Evolutionary conservation across 2,888 invertebrate species (phyloP), one percentile per base, ranked within the genome.

Genomic region (Sacculina carcini): DNA sequence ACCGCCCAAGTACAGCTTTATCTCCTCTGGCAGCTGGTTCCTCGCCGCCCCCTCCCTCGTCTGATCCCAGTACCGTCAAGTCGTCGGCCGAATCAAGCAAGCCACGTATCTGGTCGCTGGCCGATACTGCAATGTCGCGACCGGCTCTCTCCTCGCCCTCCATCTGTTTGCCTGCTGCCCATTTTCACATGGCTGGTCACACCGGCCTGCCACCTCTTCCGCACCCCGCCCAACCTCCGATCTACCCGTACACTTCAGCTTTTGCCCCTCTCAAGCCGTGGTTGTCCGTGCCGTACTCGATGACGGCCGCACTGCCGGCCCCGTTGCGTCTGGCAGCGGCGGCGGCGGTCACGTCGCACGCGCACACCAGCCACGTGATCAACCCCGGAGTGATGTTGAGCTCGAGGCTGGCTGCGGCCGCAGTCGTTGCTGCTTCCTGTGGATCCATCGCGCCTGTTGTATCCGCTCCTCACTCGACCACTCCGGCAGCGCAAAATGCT

Each of bases 81-180:
- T 3, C 56, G 3, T 55, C 55, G 38, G 56, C 55, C 21, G 55
- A 53, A 50, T 53, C 56, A 23, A 55, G 58, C 38, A 87, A 87
- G 64, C 86, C 87, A 1, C 71, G 86, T 63, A 87, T 87, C 69
- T 87, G 87, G 87, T 87, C 86, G 0, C 67, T 87, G 54, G 87
- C 87, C 32, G 86, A 87, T 63, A 85, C 86, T 83, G 87, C 87
- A 39, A 82, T 81, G 65, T 85, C 85, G 65, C 52, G 55, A 10
- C 28, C 42, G 5, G 21, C 26, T 16, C n/a, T 42, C 5, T 28
- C 28, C 16, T 9, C 28, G 2, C 28, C 42, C 14, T 12, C 26
- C 5, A n/a, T n/a, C n/a, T n/a, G n/a, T n/a, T n/a, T n/a, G n/a
- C n/a, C n/a, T n/a, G n/a, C n/a, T n/a, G n/a, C n/a, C n/a, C n/a